phyloP scores from a whole-genome alignment of 1,140 invertebrate genomes.

The Hycleus cichorii region DNA sequence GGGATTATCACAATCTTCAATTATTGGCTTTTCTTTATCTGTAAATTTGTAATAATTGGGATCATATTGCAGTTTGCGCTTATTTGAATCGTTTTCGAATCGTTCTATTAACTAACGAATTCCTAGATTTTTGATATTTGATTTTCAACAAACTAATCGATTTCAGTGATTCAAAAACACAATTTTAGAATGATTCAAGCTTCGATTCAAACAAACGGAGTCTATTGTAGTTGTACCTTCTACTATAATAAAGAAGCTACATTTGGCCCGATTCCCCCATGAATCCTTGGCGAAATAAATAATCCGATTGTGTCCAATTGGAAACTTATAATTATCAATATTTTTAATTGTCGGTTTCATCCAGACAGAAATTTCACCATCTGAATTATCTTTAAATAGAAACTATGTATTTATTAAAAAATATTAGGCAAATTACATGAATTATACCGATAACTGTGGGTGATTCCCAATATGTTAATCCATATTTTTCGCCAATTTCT shows the following conservation, averaged over 20 bases:
- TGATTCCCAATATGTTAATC: constrained; percentile 45
- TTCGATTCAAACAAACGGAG: too few species aligned
- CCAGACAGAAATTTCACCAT: constrained; percentile 42
- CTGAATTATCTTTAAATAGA: constrained; percentile 44
- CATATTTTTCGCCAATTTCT: constrained; percentile 46
- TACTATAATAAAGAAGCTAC: constrained; percentile 47
- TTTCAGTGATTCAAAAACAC: too few species aligned
- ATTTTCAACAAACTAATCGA: too few species aligned
- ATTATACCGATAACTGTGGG: constrained; percentile 42
- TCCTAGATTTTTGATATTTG: too few species aligned
- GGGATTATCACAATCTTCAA: constrained; percentile 57
- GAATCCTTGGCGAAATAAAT: constrained; percentile 49
- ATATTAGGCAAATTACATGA: too few species aligned
- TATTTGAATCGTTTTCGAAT: too few species aligned
- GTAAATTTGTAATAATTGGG: neutral
- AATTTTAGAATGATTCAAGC: too few species aligned
- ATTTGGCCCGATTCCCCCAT: constrained; percentile 48
- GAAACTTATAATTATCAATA: constrained; percentile 39
- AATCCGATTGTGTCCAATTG: constrained; percentile 45
- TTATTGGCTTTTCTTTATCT: constrained; percentile 55
- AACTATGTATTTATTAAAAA: too few species aligned
- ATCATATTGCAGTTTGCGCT: neutral
- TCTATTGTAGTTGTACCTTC: constrained; percentile 38
- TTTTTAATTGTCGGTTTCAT: constrained; percentile 42
- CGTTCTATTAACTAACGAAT: too few species aligned